These are phyloP conservation scores for Aeoliscus strigatus DNA, from an alignment of 2,797 vertebrate genomes.

Conservation along the genomic window DNA sequence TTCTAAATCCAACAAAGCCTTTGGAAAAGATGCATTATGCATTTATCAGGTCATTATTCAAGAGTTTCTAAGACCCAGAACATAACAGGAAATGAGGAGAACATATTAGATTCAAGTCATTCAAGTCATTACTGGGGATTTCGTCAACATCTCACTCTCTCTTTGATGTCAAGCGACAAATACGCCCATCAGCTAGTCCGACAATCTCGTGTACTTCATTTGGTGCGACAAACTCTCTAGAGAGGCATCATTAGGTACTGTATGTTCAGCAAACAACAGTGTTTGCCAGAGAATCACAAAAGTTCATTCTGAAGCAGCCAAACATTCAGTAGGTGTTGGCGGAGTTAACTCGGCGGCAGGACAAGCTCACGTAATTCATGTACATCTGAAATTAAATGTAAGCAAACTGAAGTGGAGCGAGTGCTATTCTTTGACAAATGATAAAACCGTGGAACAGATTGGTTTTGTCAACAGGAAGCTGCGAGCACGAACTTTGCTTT, in stretches of 20 bases:
- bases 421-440: no score
- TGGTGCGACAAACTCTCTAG: background rate
- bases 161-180: no score
- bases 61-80: slow-evolving; percentile 13
- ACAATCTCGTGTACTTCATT: no score
- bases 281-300: background rate
- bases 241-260: background rate
- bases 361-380: no score
- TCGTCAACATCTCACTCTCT: no score
- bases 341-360: no score
- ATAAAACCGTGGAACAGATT: no score
- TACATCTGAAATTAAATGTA: no score
- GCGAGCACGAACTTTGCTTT: no score
- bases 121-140: no score
- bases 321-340: background rate
- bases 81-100: slow-evolving; percentile 3
- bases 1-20: slow-evolving; percentile 15
- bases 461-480: no score
- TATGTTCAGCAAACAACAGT: background rate
- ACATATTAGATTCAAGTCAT: slow-evolving; percentile 25
- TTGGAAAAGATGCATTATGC: slow-evolving; percentile 16
- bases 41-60: slow-evolving; percentile 41
- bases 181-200: slow-evolving; percentile 1
- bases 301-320: background rate
- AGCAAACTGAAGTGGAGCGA: no score